Conservation (phyloP, 2,797 vertebrate species). For the Pachyuromys duprasi region DNA sequence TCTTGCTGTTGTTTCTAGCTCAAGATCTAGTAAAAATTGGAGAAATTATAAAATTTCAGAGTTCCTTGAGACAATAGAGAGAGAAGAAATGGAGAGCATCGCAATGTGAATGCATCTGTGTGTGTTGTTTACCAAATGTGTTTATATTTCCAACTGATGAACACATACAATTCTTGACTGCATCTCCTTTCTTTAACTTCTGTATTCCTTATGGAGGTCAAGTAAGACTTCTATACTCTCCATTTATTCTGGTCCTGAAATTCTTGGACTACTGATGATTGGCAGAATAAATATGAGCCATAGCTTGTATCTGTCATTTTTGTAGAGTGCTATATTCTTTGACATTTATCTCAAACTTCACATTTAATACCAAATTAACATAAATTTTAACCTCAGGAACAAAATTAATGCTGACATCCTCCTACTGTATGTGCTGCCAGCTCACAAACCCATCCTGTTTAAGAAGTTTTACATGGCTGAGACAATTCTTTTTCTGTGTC, state of each 20-base stretch:
- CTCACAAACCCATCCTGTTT: not conserved
- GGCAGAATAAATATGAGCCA: not conserved
- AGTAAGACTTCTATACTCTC: not conserved
- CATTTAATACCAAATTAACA: not conserved
- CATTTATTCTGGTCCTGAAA: not conserved
- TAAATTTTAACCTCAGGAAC: not conserved
- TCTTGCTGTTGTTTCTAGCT: not conserved
- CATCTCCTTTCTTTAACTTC: not conserved
- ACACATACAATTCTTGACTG: not conserved
- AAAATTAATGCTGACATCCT: not conserved
- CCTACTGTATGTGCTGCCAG: too few relatives aligned
- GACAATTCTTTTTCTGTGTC: not conserved
- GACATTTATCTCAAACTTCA: not conserved
- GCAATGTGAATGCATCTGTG: not conserved
- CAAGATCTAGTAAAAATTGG: too few relatives aligned
- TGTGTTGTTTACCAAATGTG: not conserved
- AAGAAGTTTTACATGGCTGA: not conserved
- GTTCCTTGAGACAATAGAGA: too few relatives aligned
- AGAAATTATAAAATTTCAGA: too few relatives aligned
- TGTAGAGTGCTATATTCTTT: not conserved
- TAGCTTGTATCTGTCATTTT: not conserved
- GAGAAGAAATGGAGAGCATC: not conserved
- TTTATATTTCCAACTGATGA: slow-evolving; percentile 21
- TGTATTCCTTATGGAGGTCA: not conserved
- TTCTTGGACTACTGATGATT: not conserved